Conservation (phyloP, 2,113 vertebrate genomes). For the Cygnus buccinator region DNA sequence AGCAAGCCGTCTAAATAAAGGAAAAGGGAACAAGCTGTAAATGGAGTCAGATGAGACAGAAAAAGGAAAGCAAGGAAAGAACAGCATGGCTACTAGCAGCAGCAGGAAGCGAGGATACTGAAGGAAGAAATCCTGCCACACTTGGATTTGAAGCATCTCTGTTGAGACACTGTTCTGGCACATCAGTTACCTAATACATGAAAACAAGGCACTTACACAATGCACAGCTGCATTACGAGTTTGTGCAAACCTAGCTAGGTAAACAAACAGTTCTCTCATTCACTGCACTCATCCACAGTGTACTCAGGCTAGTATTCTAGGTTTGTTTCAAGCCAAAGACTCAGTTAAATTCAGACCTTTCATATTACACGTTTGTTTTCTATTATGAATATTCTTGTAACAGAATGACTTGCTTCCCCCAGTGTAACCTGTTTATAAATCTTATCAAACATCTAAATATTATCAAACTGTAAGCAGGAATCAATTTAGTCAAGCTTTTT, state of each 20-base stretch:
- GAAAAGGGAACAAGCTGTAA: fast-evolving
- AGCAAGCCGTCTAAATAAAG: not conserved
- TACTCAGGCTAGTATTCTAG: not conserved
- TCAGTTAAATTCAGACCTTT: not conserved
- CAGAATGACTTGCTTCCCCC: not conserved
- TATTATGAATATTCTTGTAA: not conserved
- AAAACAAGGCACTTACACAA: not conserved
- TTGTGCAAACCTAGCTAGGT: not conserved
- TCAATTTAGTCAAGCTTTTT: not conserved
- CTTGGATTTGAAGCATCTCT: not conserved
- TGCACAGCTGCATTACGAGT: not conserved
- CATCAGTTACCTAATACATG: not conserved
- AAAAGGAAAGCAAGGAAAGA: not conserved
- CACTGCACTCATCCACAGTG: not conserved
- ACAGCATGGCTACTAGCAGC: not conserved
- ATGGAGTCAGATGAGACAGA: not conserved
- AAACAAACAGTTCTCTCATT: not conserved
- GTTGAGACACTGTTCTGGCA: not conserved
- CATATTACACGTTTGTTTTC: not conserved
- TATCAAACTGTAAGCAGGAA: not conserved
- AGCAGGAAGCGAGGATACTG: not conserved
- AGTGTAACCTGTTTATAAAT: not conserved
- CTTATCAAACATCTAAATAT: not conserved
- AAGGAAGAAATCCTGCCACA: not conserved
- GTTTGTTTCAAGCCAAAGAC: not conserved